Evolutionary conservation across 2,888 invertebrate species (phyloP).

Genomic region (Nowickia ferox): DNA sequence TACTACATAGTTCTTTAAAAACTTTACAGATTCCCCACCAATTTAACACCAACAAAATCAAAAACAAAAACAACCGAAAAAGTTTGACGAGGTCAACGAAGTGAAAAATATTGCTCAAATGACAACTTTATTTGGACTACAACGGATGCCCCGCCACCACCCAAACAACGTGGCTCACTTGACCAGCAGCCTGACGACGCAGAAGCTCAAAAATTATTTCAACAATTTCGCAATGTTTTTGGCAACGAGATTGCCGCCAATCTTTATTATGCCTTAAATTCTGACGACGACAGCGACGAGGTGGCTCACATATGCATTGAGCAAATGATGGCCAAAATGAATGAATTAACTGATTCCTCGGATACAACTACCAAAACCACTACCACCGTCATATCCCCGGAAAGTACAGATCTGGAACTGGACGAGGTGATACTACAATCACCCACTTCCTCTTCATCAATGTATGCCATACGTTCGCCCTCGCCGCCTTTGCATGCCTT

Average conservation of each 20-base stretch:
- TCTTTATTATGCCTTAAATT: slow-evolving; percentile 77
- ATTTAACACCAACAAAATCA: slow-evolving; percentile 80
- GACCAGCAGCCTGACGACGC: slow-evolving; percentile 48
- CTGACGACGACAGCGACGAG: slow-evolving; percentile 68
- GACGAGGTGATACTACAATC: slow-evolving; percentile 59
- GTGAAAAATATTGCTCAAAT: slow-evolving; percentile 83
- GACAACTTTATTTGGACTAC: slow-evolving; percentile 75
- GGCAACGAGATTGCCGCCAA: slow-evolving; percentile 75
- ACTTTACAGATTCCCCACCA: slow-evolving; percentile 76
- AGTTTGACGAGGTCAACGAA: slow-evolving; percentile 84
- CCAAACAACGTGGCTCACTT: slow-evolving; percentile 47
- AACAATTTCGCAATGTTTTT: slow-evolving; percentile 77
- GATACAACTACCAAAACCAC: slow-evolving; percentile 63
- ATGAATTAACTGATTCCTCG: slow-evolving; percentile 73
- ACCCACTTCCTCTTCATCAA: slow-evolving; percentile 77
- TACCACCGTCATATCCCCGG: slow-evolving; percentile 67
- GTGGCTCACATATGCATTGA: slow-evolving; percentile 77
- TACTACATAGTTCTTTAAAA: not conserved
- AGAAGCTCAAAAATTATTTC: slow-evolving; percentile 72
- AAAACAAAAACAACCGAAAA: slow-evolving; percentile 81
- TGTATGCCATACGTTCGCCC: slow-evolving; percentile 78
- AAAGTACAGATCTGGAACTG: slow-evolving; percentile 52
- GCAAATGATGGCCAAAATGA: slow-evolving; percentile 77
- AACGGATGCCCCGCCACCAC: slow-evolving; percentile 51
- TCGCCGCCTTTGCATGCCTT: slow-evolving; percentile 72